Base-by-base conservation (phyloP, 2,888 invertebrate species). In the Sturmia bella region DNA sequence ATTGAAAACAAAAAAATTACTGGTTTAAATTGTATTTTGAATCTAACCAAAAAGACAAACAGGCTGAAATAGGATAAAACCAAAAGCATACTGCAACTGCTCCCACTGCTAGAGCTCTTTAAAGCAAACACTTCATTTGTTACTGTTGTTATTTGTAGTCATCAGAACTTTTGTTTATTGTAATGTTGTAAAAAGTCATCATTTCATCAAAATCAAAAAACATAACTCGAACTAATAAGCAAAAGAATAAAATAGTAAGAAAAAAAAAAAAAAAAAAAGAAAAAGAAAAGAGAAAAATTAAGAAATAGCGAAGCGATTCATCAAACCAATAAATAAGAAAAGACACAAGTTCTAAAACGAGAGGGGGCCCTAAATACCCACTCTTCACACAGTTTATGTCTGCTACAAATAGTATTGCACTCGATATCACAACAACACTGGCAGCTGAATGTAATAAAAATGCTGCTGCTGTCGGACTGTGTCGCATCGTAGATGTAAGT, bases 401-500 rank as follows among this genome's bases (percentile, higher is more conserved):
- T 86, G 84, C 86, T 84, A 85, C 86, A 84, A 86, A 84, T 84
- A 87, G 85, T 86, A 89, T 89, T 87, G 86, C 89, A 85, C 86
- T 89, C 83, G 89, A 89, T 80, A 85, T 89, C 84, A 86, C 88
- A 57, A 84, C 87, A 85, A 84, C 87, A 85, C 85, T 82, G 85
- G 79, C 85, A 84, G 85, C 86, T 83, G 85, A 85, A 83, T 86
- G 85, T 86, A 85, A 86, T 84, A 85, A 85, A 86, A 85, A 84
- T 86, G 87, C 88, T 81, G 87, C 88, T 80, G 87, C 87, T 74
- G 85, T 89, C 80, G 88, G 88, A 84, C 86, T 88, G 78, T 89
- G 87, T 87, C 89, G 89, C 85, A 86, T 88, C 83, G 89, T 89
- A 86, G 89, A 89, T 87, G 89, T 89, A 89, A 89, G 89, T 89